Evolutionary conservation across 2,888 invertebrate species (phyloP), one percentile per base, ranked within the genome.

Genomic region (Napeogenes sylphis): DNA sequence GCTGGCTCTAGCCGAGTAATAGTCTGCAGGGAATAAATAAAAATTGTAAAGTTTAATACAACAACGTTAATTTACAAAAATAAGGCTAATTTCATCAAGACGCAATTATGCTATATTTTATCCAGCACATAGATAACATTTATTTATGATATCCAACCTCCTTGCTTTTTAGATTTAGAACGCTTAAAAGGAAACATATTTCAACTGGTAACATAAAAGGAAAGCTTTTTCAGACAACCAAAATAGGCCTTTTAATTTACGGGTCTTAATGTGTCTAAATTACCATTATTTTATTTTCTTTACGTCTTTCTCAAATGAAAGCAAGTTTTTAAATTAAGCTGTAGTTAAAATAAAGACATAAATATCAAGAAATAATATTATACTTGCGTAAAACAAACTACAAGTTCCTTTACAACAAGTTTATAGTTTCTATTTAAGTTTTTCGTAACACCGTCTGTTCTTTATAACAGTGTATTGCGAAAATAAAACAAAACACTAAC

Each of bases 231-330:
- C 51, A 4, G 30, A 51, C 51, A 51, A 51, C 51, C 30, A 30
- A 30, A 51, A 51, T 51, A 51, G 51, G 51, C 51, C n/a, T 13
- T 51, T 51, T 51, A 51, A 51, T 51, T 51, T 51, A 51, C 21
- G 51, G 30, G 12, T 51, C 51, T 51, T 30, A 51, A 51, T 51
- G 47, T 47, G 10, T 51, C 4, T 2, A 30, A 30, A 51, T 51
- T 30, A 51, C 8, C 51, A 51, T 51, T 51, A 51, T 30, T 51
- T 51, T 30, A 51, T 12, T 8, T 51, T 30, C 3, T 2, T 8
- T 8, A 51, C 8, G 30, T 30, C 30, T 51, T 30, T 35, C 6
- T 5, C 35, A 5, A 35, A 35, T 5, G 6, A 35, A 35, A 35
- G 6, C 3, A 2, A 0, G 1, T 35, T 2, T n/a, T 35, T 35